Base-by-base conservation (phyloP, 2,888 invertebrate genomes). In the Callosobruchus maculatus region DNA sequence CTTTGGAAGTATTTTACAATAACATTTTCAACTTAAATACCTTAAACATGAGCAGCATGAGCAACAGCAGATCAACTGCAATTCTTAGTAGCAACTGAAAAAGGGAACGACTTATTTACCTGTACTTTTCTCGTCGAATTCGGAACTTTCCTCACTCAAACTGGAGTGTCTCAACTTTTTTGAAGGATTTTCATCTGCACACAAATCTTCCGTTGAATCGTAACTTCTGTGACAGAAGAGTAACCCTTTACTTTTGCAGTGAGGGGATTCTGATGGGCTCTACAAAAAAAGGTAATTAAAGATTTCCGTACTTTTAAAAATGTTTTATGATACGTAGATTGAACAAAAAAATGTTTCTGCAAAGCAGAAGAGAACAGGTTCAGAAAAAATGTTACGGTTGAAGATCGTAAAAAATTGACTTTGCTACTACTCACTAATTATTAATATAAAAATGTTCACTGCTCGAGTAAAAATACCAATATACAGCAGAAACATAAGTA, bases 171-270 rank as follows among this genome's bases (percentile, higher is more conserved):
- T 71, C 21, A 31, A 13, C 76, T 81, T 81, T 77, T 84, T 82
- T 21, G 81, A 72, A 20, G 78, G 74, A 13, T 77, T 77, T 72
- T 81, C 83, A 69, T 83, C 84, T 67, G 77, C 81, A 76, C 81
- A 82, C 70, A 80, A 78, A 22, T 83, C 83, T 20, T 81, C 78
- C 77, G 84, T 85, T 20, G 83, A 81, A 76, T 86, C 85, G 78
- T 84, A 86, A 77, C 86, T 86, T 71, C 85, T 84, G 78, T 85
- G 84, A 79, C 87, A 87, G 79, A 87, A 87, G 30, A 87, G 80
- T 70, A 84, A 83, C 72, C 84, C 81, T 73, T 82, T 82, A n/a
- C 84, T 74, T 67, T 82, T 79, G 68, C 82, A 76, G 70, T 81
- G 80, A 71, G 80, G 78, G 22, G 77, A 75, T 73, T 78, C 73